A percentile compares a stretch with the other conserved stretches of the same genome.
phyloP scores from a whole-genome alignment of 2,888 invertebrate genomes.

The Ophion slaviceki region DNA sequence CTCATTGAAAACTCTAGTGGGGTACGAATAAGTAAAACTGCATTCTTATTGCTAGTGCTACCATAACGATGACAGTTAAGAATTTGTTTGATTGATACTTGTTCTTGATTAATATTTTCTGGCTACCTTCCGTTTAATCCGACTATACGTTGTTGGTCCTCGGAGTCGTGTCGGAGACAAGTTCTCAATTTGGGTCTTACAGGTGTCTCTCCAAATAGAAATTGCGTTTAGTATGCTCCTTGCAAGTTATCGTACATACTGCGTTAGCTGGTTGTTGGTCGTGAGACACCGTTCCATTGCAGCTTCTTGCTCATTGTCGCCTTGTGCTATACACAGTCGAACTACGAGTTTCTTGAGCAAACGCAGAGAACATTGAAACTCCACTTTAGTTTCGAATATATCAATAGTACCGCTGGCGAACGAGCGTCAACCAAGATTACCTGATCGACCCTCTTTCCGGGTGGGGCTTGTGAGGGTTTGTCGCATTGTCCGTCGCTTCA shows the following conservation, averaged over 20 bases:
- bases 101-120: not conserved
- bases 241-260: conserved; percentile 29
- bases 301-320: conserved; percentile 48
- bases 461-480: not conserved
- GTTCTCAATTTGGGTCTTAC: conserved; percentile 39
- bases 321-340: conserved; percentile 21
- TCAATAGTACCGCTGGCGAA: not conserved
- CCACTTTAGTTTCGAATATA: not conserved
- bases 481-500: not conserved
- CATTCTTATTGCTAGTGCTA: too few relatives aligned
- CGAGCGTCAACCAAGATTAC: not conserved
- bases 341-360: conserved; percentile 48
- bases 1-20: too few relatives aligned
- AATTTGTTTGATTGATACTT: not conserved
- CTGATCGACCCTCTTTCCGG: not conserved
- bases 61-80: not conserved
- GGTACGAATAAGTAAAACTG: too few relatives aligned
- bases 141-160: conserved; percentile 30
- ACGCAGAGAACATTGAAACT: not conserved
- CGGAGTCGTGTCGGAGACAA: conserved; percentile 26
- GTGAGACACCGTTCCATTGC: conserved; percentile 25
- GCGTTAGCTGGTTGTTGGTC: conserved; percentile 33
- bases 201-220: conserved; percentile 46
- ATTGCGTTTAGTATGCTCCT: conserved; percentile 37
- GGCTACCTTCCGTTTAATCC: conserved; percentile 20